Conservation (phyloP, 2,797 vertebrate genomes). For the Tachyglossus aculeatus region DNA sequence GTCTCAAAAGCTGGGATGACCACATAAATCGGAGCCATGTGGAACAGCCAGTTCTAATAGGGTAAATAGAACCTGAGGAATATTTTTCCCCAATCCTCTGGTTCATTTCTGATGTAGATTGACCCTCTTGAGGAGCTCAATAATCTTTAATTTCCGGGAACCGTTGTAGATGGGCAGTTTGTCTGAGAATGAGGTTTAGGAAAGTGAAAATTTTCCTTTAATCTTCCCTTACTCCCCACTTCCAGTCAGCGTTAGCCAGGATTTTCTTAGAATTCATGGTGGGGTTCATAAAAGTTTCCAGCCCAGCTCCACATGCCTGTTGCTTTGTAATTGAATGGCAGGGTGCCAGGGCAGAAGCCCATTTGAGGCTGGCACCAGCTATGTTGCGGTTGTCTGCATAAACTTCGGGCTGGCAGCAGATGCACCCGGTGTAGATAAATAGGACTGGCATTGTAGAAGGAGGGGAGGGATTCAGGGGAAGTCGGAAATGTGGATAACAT, state of each 20-base stretch:
- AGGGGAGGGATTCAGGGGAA: conserved; percentile 41
- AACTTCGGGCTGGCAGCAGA: conserved; percentile 69
- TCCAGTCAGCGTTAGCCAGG: neutral
- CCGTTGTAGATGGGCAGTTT: too few species aligned
- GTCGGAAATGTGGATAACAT: conserved; percentile 57
- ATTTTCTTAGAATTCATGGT: conserved; percentile 23
- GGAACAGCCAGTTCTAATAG: too few species aligned
- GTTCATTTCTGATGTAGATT: too few species aligned
- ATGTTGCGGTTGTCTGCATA: conserved; percentile 74
- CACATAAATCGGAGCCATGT: too few species aligned
- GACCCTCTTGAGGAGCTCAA: too few species aligned
- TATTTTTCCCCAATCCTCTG: too few species aligned
- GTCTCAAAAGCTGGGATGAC: too few species aligned
- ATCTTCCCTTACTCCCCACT: neutral
- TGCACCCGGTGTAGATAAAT: conserved; percentile 66
- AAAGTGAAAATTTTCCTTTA: too few species aligned
- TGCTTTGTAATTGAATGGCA: conserved; percentile 81
- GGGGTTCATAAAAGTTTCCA: conserved; percentile 68
- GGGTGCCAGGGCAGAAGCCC: conserved; percentile 83
- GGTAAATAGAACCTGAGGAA: too few species aligned
- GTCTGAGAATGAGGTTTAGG: too few species aligned
- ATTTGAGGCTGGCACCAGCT: conserved; percentile 82
- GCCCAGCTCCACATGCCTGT: conserved; percentile 68
- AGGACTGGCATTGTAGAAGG: conserved; percentile 56
- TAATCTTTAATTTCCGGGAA: too few species aligned